Base-by-base conservation (phyloP, 2,797 vertebrate species). In the Thaleichthys pacificus region DNA sequence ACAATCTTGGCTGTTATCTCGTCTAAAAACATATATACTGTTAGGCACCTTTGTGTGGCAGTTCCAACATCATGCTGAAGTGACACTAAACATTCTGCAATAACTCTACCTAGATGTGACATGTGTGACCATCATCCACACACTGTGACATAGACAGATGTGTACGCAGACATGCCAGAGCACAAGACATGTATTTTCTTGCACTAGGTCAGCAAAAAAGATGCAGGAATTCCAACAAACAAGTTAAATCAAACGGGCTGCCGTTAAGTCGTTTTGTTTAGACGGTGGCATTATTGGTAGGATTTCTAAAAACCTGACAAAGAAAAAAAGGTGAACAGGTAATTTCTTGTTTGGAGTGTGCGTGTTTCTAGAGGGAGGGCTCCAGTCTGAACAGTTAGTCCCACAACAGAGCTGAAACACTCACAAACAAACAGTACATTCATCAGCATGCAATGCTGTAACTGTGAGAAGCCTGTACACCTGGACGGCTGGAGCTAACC, bases 401-500 rank as follows among this genome's bases (percentile, higher is more conserved):
- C 6, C 19, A 58, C 28, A 30, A 30, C 26, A 21, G 15, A 63
- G 26, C 26, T 7, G 24, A 35, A 32, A 63, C 12, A 2, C n/a
- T 21, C 19, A 35, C 61, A 64, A 64, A 35, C 61, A 64, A 3
- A 64, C 30, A 38, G 1, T 28, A 19, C 49, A 56, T 28, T 17
- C 19, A 56, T 49, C 30, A 0, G 22, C 28, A 49, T 15, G 26
- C 47, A 30, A 26, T 12, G 26, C 51, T 28, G 14, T 51, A 19
- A 54, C 47, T 56, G 49, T 54, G 14, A 54, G 64, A 66, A 49
- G 47, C 49, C 66, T 30, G 24, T 24, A 56, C 66, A 67, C 66
- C 66, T 67, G 66, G 66, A 67, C 15, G 15, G 7, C 24, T 3
- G 49, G 49, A 66, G 42, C 64, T 24, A 49, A 51, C 24, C 49